Evolutionary conservation across 2,797 vertebrate species (phyloP).

Genomic region (Meriones psammophilus): DNA sequence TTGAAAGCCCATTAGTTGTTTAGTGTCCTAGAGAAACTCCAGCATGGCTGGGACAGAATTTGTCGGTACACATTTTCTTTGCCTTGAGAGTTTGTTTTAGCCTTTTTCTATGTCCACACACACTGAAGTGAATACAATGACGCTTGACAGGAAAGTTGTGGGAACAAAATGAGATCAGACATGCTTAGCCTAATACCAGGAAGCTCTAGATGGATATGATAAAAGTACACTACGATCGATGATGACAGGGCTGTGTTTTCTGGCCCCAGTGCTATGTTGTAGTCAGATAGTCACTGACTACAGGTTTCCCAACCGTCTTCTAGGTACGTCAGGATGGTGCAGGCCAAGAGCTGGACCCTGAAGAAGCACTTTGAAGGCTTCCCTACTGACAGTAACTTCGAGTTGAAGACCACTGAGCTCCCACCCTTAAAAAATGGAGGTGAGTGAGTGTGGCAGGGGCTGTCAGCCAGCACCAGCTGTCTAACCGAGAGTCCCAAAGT

Average conservation of each 20-base stretch:
- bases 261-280: background rate
- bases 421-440: conserved; percentile 93
- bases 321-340: conserved; percentile 89
- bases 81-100: conserved; percentile 8
- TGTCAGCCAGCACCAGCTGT: background rate
- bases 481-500: background rate
- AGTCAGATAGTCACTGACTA: accelerated
- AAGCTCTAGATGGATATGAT: background rate
- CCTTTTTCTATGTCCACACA: background rate
- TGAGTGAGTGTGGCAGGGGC: conserved; percentile 73
- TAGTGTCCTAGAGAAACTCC: background rate
- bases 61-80: background rate
- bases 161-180: conserved; percentile 14
- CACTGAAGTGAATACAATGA: background rate
- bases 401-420: conserved; percentile 91
- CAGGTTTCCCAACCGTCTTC: conserved; percentile 16
- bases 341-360: conserved; percentile 92
- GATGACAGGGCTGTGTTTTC: background rate
- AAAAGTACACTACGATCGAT: background rate
- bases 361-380: conserved; percentile 92
- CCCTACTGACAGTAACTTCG: conserved; percentile 92
- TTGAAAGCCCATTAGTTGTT: background rate
- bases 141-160: background rate
- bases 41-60: background rate
- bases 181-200: background rate